Percentiles rank a stretch among this genome's conserved stretches.
Conservation (phyloP, 1,140 invertebrate genomes). For the Micrasema longulum region DNA sequence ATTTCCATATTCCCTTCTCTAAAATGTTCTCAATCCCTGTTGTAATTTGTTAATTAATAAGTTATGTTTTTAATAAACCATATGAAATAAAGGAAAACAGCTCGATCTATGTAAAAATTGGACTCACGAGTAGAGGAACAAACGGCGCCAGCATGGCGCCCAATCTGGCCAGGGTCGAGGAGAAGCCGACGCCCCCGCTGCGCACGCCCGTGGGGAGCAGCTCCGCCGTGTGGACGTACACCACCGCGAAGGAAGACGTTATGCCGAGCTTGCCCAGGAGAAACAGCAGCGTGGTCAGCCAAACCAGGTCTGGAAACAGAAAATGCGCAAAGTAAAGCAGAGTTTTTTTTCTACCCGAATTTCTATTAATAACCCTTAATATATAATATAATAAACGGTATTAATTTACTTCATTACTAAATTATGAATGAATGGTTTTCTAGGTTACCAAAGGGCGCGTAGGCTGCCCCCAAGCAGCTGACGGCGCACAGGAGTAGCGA, state of each 20-base stretch:
- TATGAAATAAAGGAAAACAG: no score
- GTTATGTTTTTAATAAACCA: no score
- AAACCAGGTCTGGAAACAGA: conserved; percentile 61
- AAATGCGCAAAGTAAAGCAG: conserved; percentile 4
- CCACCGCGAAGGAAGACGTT: conserved; percentile 71
- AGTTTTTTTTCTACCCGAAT: no score
- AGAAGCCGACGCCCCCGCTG: conserved; percentile 70
- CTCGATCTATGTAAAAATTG: no score
- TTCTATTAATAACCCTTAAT: no score
- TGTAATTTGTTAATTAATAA: no score
- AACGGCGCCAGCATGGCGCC: conserved; percentile 75
- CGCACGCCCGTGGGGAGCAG: conserved; percentile 72
- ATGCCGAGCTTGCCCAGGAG: conserved; percentile 75
- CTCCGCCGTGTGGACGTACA: conserved; percentile 74
- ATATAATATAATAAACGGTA: no score
- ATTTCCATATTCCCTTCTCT: no score
- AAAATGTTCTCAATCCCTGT: no score
- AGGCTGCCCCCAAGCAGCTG: conserved; percentile 67
- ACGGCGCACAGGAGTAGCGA: conserved; percentile 70
- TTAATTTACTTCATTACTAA: no score
- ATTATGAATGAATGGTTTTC: no score
- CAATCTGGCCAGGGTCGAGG: conserved; percentile 71
- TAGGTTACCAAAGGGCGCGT: conserved; percentile 57
- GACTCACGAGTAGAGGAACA: conserved; percentile 69
- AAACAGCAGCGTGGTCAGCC: conserved; percentile 69